Conservation (phyloP, 92 coral and sea anemone species). For the Epizoanthus stellaris region DNA sequence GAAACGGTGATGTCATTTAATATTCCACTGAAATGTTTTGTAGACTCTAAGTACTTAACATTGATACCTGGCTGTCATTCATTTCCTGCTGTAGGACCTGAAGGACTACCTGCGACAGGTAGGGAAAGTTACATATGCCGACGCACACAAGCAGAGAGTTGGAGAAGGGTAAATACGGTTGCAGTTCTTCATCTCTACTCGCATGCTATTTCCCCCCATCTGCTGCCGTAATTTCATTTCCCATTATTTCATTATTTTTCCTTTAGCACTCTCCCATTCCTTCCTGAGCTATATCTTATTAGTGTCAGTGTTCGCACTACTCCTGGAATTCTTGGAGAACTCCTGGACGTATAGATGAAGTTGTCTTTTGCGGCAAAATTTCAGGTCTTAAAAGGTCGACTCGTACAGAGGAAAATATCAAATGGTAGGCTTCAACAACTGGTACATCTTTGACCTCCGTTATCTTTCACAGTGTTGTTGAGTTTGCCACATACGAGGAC, state of each 20-base stretch:
- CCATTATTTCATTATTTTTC: too few species aligned
- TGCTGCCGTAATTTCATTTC: too few species aligned
- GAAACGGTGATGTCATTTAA: too few species aligned
- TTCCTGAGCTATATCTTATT: too few species aligned
- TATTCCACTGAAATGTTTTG: too few species aligned
- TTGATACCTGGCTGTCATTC: neutral
- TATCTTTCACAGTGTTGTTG: conserved; percentile 67
- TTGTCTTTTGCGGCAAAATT: too few species aligned
- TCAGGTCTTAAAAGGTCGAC: too few species aligned
- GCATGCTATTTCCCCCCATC: too few species aligned
- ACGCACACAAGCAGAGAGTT: conserved; percentile 85
- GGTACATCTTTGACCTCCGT: neutral
- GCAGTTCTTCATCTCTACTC: neutral
- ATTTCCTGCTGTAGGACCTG: conserved; percentile 68
- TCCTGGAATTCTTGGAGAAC: too few species aligned
- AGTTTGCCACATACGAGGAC: conserved; percentile 76
- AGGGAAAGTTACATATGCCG: conserved; percentile 84
- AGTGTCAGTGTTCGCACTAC: too few species aligned
- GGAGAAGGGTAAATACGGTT: conserved; percentile 81
- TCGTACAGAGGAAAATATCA: neutral
- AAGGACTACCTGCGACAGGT: conserved; percentile 86
- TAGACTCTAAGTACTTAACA: neutral
- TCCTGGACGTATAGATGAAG: too few species aligned
- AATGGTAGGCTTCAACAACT: neutral
- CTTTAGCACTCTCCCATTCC: too few species aligned